These are phyloP conservation scores for Melieria picta DNA, from an alignment of 2,888 invertebrate species.

Conservation along the genomic window DNA sequence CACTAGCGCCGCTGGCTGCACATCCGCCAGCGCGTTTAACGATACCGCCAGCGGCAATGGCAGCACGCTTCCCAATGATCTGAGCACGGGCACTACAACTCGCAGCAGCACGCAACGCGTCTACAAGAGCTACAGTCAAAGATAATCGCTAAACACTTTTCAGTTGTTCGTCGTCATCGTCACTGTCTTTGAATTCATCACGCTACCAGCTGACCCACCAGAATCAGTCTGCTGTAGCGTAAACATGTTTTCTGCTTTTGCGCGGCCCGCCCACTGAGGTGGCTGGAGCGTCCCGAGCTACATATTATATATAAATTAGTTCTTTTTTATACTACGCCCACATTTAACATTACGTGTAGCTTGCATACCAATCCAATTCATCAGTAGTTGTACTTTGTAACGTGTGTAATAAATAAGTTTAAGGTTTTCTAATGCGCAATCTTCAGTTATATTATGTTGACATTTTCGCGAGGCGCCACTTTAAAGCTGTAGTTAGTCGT, in stretches of 20 bases:
- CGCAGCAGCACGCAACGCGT: slow-evolving; percentile 58
- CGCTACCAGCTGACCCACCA: slow-evolving; percentile 1
- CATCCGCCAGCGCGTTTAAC: slow-evolving; percentile 36
- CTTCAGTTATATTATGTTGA: not conserved
- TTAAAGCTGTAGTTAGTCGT: not conserved
- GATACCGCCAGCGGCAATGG: slow-evolving; percentile 41
- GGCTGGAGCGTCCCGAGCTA: no score
- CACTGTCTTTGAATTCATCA: not conserved
- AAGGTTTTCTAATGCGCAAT: slow-evolving; percentile 1
- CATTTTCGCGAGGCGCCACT: not conserved
- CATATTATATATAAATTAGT: slow-evolving; percentile 1
- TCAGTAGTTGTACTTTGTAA: not conserved
- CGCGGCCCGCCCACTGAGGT: no score
- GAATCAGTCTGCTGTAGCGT: slow-evolving; percentile 7
- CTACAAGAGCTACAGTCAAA: slow-evolving; percentile 66
- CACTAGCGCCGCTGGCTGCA: slow-evolving; percentile 29
- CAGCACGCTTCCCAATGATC: slow-evolving; percentile 19
- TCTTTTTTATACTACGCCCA: not conserved
- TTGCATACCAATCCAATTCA: no score
- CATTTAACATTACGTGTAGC: no score
- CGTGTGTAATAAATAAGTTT: slow-evolving; percentile 7
- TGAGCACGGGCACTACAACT: slow-evolving; percentile 44
- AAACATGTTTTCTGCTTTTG: no score
- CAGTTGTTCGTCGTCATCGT: not conserved
- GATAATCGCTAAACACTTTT: slow-evolving; percentile 53